A percentile compares a stretch with the other conserved stretches of the same genome.
phyloP scores from a whole-genome alignment of 2,797 vertebrate genomes.

The Pterois miles region DNA sequence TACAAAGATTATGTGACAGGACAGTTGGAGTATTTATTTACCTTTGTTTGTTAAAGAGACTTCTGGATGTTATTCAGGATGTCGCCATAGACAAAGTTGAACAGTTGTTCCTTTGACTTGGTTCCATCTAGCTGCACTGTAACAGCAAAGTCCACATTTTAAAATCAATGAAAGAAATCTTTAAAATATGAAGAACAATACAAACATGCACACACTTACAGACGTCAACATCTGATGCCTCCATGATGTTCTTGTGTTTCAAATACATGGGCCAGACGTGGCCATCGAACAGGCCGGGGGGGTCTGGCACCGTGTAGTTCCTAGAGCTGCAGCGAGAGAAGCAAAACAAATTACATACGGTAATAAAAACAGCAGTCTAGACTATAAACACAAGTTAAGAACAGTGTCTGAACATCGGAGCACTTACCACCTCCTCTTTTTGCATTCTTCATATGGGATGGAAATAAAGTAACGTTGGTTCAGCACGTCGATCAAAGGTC shows the following conservation, averaged over 20 bases:
- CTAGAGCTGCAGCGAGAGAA: constrained; percentile 82
- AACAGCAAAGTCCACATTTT: constrained; percentile 8
- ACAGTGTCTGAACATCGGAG: not conserved
- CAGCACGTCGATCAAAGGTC: constrained; percentile 91
- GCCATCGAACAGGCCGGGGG: constrained; percentile 92
- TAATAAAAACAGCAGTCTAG: not conserved
- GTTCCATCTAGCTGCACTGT: constrained; percentile 91
- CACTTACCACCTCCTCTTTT: constrained; percentile 91
- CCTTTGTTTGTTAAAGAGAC: constrained; percentile 77
- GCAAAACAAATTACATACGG: not conserved
- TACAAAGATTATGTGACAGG: accelerated
- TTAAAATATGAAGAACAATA: not conserved
- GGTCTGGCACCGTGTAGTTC: constrained; percentile 91
- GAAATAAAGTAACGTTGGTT: constrained; percentile 92
- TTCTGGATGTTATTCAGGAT: constrained; percentile 88
- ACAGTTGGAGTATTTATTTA: constrained; percentile 17
- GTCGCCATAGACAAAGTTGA: constrained; percentile 87
- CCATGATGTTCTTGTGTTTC: constrained; percentile 91
- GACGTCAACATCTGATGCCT: constrained; percentile 85
- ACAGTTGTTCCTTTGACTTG: constrained; percentile 88
- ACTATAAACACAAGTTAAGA: not conserved
- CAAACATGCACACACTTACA: constrained; percentile 70
- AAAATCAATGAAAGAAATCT: not conserved
- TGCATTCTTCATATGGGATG: constrained; percentile 95
- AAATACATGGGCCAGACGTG: constrained; percentile 96